A percentile compares a stretch with the other conserved stretches of the same genome.
Evolutionary conservation across 2,888 invertebrate species (phyloP).

Genomic region (Charanyca ferruginea): DNA sequence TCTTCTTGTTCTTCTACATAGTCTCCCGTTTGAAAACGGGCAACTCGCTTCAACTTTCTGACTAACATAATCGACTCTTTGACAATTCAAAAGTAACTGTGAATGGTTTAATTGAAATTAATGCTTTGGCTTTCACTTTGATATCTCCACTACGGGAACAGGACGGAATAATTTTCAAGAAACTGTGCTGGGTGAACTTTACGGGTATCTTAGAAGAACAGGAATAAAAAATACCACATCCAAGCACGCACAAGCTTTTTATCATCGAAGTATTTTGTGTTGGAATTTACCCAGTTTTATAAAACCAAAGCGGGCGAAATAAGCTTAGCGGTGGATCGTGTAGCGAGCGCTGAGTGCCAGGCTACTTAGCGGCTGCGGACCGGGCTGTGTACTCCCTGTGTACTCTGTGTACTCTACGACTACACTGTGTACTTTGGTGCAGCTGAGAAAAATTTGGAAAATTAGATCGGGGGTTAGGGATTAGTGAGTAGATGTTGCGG

Average conservation of each 20-base stretch:
- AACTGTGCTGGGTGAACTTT: too few relatives aligned
- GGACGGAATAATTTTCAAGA: too few relatives aligned
- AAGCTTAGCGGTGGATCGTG: conserved; percentile 86
- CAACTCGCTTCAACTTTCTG: too few relatives aligned
- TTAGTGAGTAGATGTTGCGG: conserved; percentile 34
- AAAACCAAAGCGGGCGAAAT: conserved; percentile 87
- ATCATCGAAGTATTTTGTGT: conserved; percentile 70
- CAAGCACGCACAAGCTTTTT: conserved; percentile 53
- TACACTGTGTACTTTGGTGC: conserved; percentile 44
- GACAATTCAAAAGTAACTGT: too few relatives aligned
- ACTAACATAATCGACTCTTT: too few relatives aligned
- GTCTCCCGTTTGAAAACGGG: too few relatives aligned
- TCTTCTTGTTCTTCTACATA: too few relatives aligned
- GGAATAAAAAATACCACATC: conserved; percentile 53
- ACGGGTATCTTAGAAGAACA: background rate
- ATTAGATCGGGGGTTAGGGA: conserved; percentile 51
- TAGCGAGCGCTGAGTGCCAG: conserved; percentile 76
- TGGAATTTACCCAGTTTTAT: conserved; percentile 89
- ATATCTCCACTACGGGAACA: too few relatives aligned
- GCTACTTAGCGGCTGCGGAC: conserved; percentile 80
- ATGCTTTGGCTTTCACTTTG: too few relatives aligned
- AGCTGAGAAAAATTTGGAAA: conserved; percentile 54
- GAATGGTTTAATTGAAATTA: too few relatives aligned
- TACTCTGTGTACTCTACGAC: conserved; percentile 40
- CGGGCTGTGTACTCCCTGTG: conserved; percentile 45